Conservation (phyloP, 2,113 vertebrate genomes). For the Oxygymnocypris stewartii region DNA sequence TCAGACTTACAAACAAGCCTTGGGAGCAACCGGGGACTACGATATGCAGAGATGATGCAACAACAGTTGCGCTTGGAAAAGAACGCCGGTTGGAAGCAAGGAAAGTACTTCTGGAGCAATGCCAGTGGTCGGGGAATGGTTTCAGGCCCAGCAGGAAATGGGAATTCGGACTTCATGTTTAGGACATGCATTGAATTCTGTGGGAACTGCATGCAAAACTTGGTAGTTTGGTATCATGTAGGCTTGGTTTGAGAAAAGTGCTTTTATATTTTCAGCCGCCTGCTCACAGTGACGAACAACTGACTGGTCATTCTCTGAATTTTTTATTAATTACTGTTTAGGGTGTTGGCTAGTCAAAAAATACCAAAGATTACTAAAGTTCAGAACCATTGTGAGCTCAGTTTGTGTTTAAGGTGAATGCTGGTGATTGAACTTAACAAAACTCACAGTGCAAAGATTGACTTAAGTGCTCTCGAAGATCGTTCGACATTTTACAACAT, state of each 20-base stretch:
- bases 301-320: background rate
- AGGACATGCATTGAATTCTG: background rate
- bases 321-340: background rate
- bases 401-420: background rate
- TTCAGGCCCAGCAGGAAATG: background rate
- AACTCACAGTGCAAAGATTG: too few species aligned
- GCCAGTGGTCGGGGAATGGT: background rate
- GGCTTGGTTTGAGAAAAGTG: background rate
- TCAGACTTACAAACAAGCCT: slow-evolving; percentile 73
- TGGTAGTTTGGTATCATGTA: background rate
- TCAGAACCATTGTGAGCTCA: background rate
- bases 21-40: slow-evolving; percentile 67
- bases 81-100: background rate
- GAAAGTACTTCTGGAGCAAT: background rate
- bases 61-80: background rate
- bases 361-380: slow-evolving; percentile 14
- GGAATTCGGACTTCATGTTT: background rate
- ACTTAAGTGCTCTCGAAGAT: background rate
- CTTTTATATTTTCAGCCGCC: background rate
- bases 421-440: background rate
- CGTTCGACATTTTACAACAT: slow-evolving; percentile 27
- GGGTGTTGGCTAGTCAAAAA: background rate
- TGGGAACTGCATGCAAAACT: background rate
- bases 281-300: background rate
- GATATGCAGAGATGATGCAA: background rate